phyloP scores from a whole-genome alignment of 2,113 vertebrate genomes.

The Myiagra hebetior region DNA sequence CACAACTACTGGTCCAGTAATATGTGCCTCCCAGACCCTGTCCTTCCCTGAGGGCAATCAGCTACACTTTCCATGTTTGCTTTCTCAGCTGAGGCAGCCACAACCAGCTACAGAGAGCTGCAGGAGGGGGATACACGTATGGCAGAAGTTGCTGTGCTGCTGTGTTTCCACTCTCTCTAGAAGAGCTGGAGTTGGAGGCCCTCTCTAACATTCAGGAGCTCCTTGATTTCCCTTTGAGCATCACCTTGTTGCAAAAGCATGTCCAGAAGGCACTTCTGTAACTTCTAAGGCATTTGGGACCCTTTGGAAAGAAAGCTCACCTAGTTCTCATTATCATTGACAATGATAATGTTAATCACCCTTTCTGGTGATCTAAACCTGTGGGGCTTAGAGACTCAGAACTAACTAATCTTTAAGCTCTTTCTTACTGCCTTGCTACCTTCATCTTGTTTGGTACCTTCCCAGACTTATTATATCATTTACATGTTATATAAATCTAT shows the following conservation, averaged over 20 bases:
- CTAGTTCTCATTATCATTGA: neutral
- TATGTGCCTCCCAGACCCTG: neutral
- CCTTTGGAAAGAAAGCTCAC: neutral
- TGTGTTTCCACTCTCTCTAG: neutral
- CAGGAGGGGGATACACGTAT: accelerated
- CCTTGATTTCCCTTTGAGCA: neutral
- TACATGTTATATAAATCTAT: neutral
- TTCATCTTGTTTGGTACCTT: neutral
- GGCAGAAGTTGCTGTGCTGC: neutral
- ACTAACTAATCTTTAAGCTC: neutral
- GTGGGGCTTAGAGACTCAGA: neutral
- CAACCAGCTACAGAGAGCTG: neutral
- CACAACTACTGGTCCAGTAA: neutral
- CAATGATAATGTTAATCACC: neutral
- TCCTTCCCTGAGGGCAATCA: neutral
- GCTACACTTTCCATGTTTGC: neutral
- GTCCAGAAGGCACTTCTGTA: neutral
- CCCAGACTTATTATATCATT: neutral
- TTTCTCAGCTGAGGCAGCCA: neutral
- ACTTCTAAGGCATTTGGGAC: neutral
- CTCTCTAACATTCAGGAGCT: neutral
- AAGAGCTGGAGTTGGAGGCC: neutral
- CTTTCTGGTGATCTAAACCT: neutral
- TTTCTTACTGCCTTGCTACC: neutral
- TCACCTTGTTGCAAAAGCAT: neutral